Conservation (phyloP, 30 jellyfish, hydroid and myxozoan species). For the Morbakka virulenta region DNA sequence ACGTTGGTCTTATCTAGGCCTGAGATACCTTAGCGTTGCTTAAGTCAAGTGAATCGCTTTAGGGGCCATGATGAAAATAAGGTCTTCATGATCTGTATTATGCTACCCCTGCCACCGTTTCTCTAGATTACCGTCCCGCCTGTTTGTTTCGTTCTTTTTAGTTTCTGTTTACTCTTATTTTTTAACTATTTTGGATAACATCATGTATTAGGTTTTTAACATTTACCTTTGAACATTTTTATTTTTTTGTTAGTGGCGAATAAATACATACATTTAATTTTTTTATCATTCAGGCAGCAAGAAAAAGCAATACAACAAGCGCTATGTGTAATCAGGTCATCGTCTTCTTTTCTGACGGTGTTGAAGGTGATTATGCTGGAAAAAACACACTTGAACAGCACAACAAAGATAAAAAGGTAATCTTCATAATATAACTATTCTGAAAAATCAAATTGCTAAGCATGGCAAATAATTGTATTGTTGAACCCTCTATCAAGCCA, state of each 20-base stretch:
- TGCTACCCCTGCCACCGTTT: too few relatives aligned
- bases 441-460: not conserved
- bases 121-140: too few relatives aligned
- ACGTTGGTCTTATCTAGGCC: not conserved
- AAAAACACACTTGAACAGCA: constrained; percentile 19
- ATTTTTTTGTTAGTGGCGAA: too few relatives aligned
- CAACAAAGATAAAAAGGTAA: constrained; percentile 44
- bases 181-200: too few relatives aligned
- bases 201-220: too few relatives aligned
- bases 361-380: constrained; percentile 37
- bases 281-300: constrained; percentile 55
- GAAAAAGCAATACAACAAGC: constrained; percentile 49
- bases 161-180: too few relatives aligned
- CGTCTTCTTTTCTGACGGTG: constrained; percentile 48
- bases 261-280: too few relatives aligned
- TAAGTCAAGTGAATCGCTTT: not conserved
- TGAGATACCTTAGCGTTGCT: not conserved
- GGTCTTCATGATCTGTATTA: too few relatives aligned
- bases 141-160: too few relatives aligned
- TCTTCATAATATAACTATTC: not conserved
- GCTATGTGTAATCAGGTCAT: constrained; percentile 64
- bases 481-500: too few relatives aligned
- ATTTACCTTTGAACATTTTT: too few relatives aligned
- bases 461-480: not conserved
- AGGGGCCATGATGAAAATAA: too few relatives aligned